These are phyloP conservation scores for Xestobium rufovillosum DNA, from an alignment of 2,888 invertebrate species.

Conservation along the genomic window DNA sequence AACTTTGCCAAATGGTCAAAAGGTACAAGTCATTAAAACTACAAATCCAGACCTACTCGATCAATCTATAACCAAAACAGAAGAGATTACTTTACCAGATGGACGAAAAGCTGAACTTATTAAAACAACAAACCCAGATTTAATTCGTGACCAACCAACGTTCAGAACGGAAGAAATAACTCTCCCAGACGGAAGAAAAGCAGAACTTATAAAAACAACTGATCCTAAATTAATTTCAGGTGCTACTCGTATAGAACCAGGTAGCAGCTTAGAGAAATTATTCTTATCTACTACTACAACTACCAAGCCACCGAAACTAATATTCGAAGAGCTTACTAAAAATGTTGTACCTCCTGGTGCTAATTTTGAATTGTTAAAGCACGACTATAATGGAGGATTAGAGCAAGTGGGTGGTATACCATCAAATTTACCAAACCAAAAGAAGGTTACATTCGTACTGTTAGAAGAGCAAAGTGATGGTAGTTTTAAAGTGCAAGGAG, in stretches of 20 bases:
- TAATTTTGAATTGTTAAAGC: constrained; percentile 73
- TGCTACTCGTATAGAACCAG: constrained; percentile 45
- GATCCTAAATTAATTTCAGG: constrained; percentile 56
- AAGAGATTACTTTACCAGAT: constrained; percentile 62
- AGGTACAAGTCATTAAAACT: constrained; percentile 62
- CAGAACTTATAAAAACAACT: constrained; percentile 49
- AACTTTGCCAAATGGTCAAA: constrained; percentile 63
- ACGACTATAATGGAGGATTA: constrained; percentile 62
- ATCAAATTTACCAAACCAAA: constrained; percentile 55
- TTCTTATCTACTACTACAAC: constrained; percentile 39
- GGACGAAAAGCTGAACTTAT: constrained; percentile 68
- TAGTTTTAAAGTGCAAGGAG: constrained; percentile 76
- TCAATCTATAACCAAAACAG: constrained; percentile 30
- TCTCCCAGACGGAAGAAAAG: constrained; percentile 38
- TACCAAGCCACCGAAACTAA: constrained; percentile 54
- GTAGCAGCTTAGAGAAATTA: constrained; percentile 36
- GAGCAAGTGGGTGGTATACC: constrained; percentile 60
- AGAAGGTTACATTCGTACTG: constrained; percentile 81
- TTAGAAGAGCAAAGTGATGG: constrained; percentile 81
- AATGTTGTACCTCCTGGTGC: constrained; percentile 72
- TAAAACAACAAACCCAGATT: constrained; percentile 34
- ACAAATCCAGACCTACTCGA: constrained; percentile 54
- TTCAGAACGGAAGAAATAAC: constrained; percentile 34
- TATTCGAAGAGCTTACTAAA: constrained; percentile 72
- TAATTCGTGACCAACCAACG: constrained; percentile 14